These are phyloP conservation scores for Cerastis leucographa DNA, from an alignment of 2,888 invertebrate genomes.

Conservation along the genomic window DNA sequence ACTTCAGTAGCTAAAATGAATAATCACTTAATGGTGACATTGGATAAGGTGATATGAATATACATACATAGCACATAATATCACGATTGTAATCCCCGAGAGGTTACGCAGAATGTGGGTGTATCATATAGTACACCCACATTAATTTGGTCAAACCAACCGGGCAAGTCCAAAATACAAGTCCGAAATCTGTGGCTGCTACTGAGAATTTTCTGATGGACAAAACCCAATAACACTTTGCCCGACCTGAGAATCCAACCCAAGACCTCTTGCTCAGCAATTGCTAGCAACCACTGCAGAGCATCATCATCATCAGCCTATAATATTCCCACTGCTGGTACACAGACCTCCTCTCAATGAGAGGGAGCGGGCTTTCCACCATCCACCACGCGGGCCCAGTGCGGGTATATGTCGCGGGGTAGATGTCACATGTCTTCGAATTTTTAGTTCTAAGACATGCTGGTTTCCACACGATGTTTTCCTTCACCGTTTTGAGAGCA, in stretches of 20 bases:
- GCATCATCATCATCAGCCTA: too few relatives aligned
- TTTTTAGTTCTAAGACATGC: too few relatives aligned
- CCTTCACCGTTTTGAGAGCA: too few relatives aligned
- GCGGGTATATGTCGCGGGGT: too few relatives aligned
- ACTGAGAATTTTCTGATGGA: background rate
- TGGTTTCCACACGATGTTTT: too few relatives aligned
- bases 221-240: background rate
- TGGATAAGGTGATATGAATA: background rate
- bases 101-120: background rate
- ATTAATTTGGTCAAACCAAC: background rate
- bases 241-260: background rate
- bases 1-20: conserved; percentile 3
- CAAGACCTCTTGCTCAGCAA: background rate
- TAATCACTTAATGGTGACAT: conserved; percentile 2
- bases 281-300: background rate
- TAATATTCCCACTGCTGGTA: too few relatives aligned
- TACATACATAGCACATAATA: background rate
- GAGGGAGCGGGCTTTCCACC: too few relatives aligned
- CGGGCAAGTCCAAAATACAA: too few relatives aligned
- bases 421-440: too few relatives aligned
- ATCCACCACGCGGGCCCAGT: too few relatives aligned
- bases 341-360: too few relatives aligned
- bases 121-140: background rate
- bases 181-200: background rate
- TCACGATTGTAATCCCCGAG: background rate